phyloP scores from a whole-genome alignment of 2,888 invertebrate genomes.

The Aleiodes testaceus region DNA sequence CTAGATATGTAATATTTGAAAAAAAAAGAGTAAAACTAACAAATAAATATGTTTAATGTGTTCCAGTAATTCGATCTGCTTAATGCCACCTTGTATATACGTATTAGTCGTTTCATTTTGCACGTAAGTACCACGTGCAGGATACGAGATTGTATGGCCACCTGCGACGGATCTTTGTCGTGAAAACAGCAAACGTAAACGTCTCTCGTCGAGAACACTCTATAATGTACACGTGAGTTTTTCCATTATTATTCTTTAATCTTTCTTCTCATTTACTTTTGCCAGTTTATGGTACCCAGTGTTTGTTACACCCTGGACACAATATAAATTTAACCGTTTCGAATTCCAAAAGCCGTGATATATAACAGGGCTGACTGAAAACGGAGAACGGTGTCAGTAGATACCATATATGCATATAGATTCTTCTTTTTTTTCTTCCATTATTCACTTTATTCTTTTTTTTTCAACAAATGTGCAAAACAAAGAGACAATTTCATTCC shows the following conservation, averaged over 20 bases:
- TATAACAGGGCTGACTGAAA: conserved; percentile 7
- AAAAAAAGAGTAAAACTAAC: not conserved
- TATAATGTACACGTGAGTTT: not conserved
- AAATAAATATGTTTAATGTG: conserved; percentile 7
- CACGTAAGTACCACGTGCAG: conserved; percentile 31
- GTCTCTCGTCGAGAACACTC: conserved; percentile 29
- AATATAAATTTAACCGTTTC: conserved; percentile 10
- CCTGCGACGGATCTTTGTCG: conserved; percentile 39
- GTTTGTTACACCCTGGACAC: conserved; percentile 16
- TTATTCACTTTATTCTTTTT: conserved; percentile 1
- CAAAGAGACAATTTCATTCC: conserved; percentile 19
- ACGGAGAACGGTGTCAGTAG: conserved; percentile 34
- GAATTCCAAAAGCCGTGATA: conserved; percentile 34
- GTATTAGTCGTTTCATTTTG: not conserved
- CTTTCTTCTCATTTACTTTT: not conserved
- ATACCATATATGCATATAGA: not conserved
- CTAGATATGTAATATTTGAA: too few species aligned
- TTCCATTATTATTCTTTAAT: not conserved
- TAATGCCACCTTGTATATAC: conserved; percentile 14
- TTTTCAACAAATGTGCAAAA: not conserved
- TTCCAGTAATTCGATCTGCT: conserved; percentile 20
- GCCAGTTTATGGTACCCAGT: not conserved
- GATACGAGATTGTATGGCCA: conserved; percentile 26
- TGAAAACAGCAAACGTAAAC: conserved; percentile 32
- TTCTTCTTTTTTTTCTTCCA: not conserved